Conservation (phyloP, 2,888 invertebrate genomes). For the Euproctis similis region DNA sequence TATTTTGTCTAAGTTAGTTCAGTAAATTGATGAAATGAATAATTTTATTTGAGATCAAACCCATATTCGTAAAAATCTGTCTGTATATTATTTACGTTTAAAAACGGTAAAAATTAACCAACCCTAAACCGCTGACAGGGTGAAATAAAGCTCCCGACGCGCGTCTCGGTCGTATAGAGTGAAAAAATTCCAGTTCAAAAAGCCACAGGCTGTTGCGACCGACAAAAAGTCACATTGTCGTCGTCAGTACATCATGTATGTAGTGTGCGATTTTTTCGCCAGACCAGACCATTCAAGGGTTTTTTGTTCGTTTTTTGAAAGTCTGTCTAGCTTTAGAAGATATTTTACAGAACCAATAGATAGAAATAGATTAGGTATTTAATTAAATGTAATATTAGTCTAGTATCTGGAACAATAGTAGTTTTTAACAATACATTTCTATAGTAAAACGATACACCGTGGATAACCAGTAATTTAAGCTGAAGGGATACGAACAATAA, state of each 20-base stretch:
- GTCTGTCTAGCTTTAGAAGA: slow-evolving; percentile 16
- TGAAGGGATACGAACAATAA: slow-evolving; percentile 39
- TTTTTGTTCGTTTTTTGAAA: slow-evolving; percentile 17
- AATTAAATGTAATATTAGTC: too few species aligned
- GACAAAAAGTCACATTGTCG: slow-evolving; percentile 58
- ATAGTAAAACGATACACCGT: slow-evolving; percentile 51
- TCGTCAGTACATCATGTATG: slow-evolving; percentile 26
- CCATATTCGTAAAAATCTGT: background rate
- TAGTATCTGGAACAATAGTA: too few species aligned
- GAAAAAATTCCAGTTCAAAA: slow-evolving; percentile 72
- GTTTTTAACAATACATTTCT: slow-evolving; percentile 15
- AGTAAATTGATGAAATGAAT: too few species aligned
- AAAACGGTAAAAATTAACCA: slow-evolving; percentile 22
- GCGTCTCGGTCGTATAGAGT: slow-evolving; percentile 52
- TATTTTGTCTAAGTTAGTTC: too few species aligned
- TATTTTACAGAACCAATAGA: too few species aligned
- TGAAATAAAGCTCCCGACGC: slow-evolving; percentile 53
- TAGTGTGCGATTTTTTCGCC: slow-evolving; percentile 39
- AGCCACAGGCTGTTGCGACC: slow-evolving; percentile 43
- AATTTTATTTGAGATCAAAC: too few species aligned
- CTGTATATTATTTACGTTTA: background rate
- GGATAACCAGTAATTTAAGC: slow-evolving; percentile 56
- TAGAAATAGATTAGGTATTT: too few species aligned
- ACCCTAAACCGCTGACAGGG: slow-evolving; percentile 49
- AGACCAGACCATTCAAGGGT: slow-evolving; percentile 28